Percentiles rank a stretch among this genome's conserved stretches.
Evolutionary conservation across 1,140 invertebrate species (phyloP).

Genomic region (Aphelenchoides avenae): DNA sequence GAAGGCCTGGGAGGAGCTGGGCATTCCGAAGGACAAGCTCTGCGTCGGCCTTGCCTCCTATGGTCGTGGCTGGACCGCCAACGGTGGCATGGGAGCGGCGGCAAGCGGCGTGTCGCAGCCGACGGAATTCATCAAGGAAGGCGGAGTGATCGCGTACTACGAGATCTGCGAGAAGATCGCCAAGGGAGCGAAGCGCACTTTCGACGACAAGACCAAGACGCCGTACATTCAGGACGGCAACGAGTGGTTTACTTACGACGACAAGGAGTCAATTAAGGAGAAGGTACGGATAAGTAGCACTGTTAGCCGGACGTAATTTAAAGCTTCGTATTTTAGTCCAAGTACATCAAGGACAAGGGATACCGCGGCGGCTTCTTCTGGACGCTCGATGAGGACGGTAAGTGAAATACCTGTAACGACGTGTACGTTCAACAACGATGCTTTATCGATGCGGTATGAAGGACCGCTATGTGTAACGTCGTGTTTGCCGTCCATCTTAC

Average conservation of each 20-base stretch:
- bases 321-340: constrained; percentile 67
- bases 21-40: constrained; percentile 86
- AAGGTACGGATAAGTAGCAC: too few relatives aligned
- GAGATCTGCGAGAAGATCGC: constrained; percentile 67
- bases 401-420: too few relatives aligned
- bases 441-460: too few relatives aligned
- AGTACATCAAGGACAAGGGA: constrained; percentile 66
- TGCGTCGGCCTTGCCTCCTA: constrained; percentile 92
- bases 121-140: constrained; percentile 83
- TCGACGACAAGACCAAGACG: constrained; percentile 5
- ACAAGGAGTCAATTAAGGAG: constrained; percentile 64
- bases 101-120: constrained; percentile 76
- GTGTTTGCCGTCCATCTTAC: too few relatives aligned
- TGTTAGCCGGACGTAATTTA: constrained; percentile 78
- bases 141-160: constrained; percentile 85
- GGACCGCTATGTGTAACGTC: too few relatives aligned
- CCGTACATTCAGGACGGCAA: constrained; percentile 14
- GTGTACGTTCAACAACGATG: too few relatives aligned
- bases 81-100: constrained; percentile 79
- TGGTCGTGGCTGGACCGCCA: constrained; percentile 80
- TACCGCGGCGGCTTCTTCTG: constrained; percentile 91
- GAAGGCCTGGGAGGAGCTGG: constrained; percentile 82
- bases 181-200: constrained; percentile 1
- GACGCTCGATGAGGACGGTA: constrained; percentile 86
- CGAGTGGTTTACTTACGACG: constrained; percentile 24